Evolutionary conservation across 2,113 vertebrate genomes (phyloP), one percentile per base, ranked within the genome.

Genomic region (Odocoileus virginianus): DNA sequence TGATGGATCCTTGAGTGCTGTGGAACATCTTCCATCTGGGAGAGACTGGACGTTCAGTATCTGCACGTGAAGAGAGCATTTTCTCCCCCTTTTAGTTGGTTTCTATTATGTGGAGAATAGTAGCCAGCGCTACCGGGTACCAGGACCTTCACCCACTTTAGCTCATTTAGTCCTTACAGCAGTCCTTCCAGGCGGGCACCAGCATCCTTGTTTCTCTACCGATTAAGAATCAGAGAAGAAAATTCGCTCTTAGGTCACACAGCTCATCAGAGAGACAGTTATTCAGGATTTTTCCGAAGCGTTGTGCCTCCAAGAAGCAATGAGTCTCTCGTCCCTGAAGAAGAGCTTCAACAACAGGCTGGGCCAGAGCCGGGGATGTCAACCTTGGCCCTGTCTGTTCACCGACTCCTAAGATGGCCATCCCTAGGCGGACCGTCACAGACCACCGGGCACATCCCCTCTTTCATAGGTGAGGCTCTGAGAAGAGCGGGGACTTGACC

Each of bases 181-280:
- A 17, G 1, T 40, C 25, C 47, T 47, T 2, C 0, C 9, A 86
- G 36, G 9, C 13, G 12, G 54, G 16, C 10, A 13, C n/a, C 17
- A 1, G 45, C 28, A 45, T 83, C 91, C 30, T 47, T 71, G 2
- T 58, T 67, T 82, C 55, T 89, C 61, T 81, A 25, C 11, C 30
- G 82, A 33, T 50, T 52, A 74, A 97, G 61, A 92, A 30, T 58
- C 71, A 78, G 58, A 89, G 54, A 76, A 7, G 30, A 93, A 40
- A 52, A 61, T 43, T 54, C 54, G 85, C 15, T 43, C 58, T 60
- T 5, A 54, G 50, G 27, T 78, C 76, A 3, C 40, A n/a, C 9
- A 85, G 27, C 11, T 47, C 16, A 5, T 64, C 47, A 27, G 12
- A 43, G 15, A 40, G n/a, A 89, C 60, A 71, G 21, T 25, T 8